A percentile compares a stretch with the other conserved stretches of the same genome.
These are phyloP conservation scores for Seriola quinqueradiata DNA, from an alignment of 2,113 vertebrate species.

Conservation along the genomic window DNA sequence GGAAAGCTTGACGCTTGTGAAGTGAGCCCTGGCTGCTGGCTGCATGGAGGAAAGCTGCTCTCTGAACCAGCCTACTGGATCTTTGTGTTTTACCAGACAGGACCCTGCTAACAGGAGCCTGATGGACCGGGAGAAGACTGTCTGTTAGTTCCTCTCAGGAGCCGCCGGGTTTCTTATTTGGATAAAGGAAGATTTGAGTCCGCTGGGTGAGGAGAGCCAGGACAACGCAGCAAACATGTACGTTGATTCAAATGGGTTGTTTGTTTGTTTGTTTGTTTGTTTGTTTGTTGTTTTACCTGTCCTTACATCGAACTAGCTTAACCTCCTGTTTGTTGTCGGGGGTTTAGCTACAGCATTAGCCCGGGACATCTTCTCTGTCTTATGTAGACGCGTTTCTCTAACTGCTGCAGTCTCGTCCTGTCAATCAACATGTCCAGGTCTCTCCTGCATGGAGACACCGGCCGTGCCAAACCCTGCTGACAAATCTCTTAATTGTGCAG, in stretches of 20 bases:
- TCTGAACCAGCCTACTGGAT: background rate
- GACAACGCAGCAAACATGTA: conserved; percentile 49
- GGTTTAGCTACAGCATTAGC: background rate
- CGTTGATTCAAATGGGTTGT: background rate
- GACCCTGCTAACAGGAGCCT: background rate
- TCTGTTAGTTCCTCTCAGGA: background rate
- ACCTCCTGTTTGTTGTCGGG: no score
- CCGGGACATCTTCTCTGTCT: background rate
- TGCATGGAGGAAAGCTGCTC: background rate
- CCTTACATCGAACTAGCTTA: background rate
- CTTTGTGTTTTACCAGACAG: background rate
- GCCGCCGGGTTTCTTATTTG: background rate
- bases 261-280: background rate
- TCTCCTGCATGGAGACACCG: background rate
- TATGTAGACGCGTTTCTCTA: background rate
- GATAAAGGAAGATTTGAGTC: conserved; percentile 23
- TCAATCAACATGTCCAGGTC: background rate
- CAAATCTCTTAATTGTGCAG: background rate
- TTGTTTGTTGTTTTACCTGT: background rate
- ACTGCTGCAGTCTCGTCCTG: conserved; percentile 13
- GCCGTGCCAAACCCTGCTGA: background rate
- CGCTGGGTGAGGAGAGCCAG: conserved; percentile 22
- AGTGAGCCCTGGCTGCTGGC: background rate
- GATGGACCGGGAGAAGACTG: conserved; percentile 15
- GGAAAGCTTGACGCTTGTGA: fast-evolving